Base-by-base conservation (phyloP, 2,113 vertebrate genomes). In the Onychorhynchus coronatus region DNA sequence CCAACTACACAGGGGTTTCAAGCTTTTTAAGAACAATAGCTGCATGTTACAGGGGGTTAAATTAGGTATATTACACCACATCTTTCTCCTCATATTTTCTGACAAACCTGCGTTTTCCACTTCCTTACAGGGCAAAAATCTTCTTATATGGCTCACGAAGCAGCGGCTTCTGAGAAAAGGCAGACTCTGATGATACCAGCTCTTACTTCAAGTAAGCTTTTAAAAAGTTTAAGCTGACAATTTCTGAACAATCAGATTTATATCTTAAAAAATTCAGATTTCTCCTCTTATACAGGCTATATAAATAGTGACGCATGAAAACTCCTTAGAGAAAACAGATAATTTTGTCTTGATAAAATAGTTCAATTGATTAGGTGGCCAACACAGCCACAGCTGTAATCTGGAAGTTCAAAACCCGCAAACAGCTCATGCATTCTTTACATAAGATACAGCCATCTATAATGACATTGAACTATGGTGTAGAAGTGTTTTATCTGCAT, bases 321-420 rank as follows among this genome's bases (percentile, higher is more conserved):
- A 71, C 8, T 37, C 16, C 59, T 70, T 49, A 22, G 22, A 46
- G 19, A 61, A 84, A 74, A 17, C 31, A 70, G 11, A 0, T 44
- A 20, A 30, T 50, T 70, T 70, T 16, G 0, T 27, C 50, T 56
- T 46, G n/a, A 7, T 52, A 80, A 50, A 93, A 46, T 1, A 56
- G 11, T 70, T 59, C 33, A 75, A 15, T 8, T 65, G 24, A 24
- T 58, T 22, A 79, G 11, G 10, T 81, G 33, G 39, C 56, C 46
- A 89, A 18, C 17, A 53, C 7, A 12, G 23, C 23, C 2, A 2
- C 28, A 88, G 42, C 20, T 37, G 5, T 25, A 41, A 80, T 22
- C 25, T 33, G 14, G 31, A 39, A 70, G 42, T 74, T 35, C 46
- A 85, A 58, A 77, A 83, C 1, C 14, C 0, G 0, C 11, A 33